Evolutionary conservation across 64 coral and sea anemone species (phyloP).

Genomic region (Orbicella faveolata): DNA sequence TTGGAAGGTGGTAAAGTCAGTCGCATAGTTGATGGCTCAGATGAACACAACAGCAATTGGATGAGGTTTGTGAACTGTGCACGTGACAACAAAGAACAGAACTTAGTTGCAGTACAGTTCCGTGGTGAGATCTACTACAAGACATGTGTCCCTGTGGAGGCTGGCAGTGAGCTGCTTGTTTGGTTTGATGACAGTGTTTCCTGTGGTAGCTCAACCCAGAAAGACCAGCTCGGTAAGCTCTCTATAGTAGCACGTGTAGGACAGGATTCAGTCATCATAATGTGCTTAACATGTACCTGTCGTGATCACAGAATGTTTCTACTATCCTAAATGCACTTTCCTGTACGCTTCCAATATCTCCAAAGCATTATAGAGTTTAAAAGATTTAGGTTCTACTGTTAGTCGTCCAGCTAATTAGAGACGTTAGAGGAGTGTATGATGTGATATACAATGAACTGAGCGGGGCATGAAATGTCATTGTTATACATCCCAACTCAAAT

Average conservation of each 20-base stretch:
- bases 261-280: no score
- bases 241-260: neutral
- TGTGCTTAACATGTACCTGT: no score
- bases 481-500: no score
- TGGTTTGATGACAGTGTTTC: conserved; percentile 51
- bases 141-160: conserved; percentile 29
- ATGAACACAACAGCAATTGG: conserved; percentile 66
- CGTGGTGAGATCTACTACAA: conserved; percentile 61
- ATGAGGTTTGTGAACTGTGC: conserved; percentile 63
- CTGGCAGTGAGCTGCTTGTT: conserved; percentile 60
- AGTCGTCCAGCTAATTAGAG: no score
- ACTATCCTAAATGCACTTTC: no score
- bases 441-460: no score
- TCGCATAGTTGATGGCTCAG: conserved; percentile 50
- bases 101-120: conserved; percentile 49
- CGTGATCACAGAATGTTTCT: no score
- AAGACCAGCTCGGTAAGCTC: neutral
- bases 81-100: conserved; percentile 58
- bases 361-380: no score
- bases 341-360: no score
- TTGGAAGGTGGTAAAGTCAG: conserved; percentile 24
- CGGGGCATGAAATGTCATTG: no score
- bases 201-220: neutral
- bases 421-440: no score
- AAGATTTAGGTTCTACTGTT: no score